Evolutionary conservation across 2,888 invertebrate species (phyloP), one percentile per base, ranked within the genome.

Genomic region (Cenopis cana): DNA sequence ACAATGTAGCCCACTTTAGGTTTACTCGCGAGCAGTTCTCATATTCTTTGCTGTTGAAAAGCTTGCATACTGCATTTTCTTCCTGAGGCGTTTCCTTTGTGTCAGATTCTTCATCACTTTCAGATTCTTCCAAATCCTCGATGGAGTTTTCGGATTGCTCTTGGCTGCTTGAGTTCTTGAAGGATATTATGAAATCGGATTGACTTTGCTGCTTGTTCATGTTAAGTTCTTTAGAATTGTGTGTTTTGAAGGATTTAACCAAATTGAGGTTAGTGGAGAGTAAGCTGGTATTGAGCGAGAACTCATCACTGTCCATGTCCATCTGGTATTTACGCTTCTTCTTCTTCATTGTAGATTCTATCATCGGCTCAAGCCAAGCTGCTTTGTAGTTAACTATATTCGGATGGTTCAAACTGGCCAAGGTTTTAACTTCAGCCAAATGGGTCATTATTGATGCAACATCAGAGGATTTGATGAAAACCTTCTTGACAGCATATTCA

Each of bases 341-440:
- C 80, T 89, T 90, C 67, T 89, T 90, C 1, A 89, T 78, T 18
- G 84, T 90, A 0, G 91, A 91, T 74, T 94, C 94, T 74, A 95
- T 91, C 87, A 94, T 90, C 0, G 95, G 94, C 85, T 97, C 97
- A 38, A 97, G 87, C 97, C 97, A 97, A 0, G 97, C 97, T 0
- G 96, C 96, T 90, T 97, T 97, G 81, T 97, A 97, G 24, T 96
- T 95, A 6, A 97, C 97, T 74, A 97, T 96, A 83, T 97, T 97
- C 0, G 95, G 94, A 89, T 97, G 97, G 81, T 96, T 96, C 33
- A 97, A 89, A 79, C 95, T 95, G 0, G 97, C 97, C 76, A 97
- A 94, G 2, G 96, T 96, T 88, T 97, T 96, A 0, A 97, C 97
- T 94, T 97, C 97, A 3, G 95, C 93, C 54, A 97, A 89, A 88